Conservation (phyloP, 2,113 vertebrate species). For the Ailuropoda melanoleuca region DNA sequence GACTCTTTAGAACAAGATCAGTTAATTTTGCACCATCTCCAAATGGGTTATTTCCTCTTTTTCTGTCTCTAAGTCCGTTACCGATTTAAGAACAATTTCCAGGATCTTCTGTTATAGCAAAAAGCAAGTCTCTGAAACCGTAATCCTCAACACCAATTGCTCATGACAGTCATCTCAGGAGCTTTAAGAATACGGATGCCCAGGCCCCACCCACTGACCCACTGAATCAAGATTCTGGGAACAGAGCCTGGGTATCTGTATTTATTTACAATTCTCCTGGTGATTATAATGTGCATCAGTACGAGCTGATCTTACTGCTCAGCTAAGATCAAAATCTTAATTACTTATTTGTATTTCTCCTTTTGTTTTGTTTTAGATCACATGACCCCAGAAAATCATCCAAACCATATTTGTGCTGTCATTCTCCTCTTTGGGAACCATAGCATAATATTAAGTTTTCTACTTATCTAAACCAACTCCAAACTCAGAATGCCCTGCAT, state of each 20-base stretch:
- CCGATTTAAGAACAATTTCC: background rate
- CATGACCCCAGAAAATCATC: background rate
- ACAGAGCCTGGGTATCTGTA: background rate
- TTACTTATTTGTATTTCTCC: background rate
- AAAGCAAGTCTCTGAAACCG: conserved; percentile 12
- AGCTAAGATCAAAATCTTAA: background rate
- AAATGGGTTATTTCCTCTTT: background rate
- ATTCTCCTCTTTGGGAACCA: background rate
- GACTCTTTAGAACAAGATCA: background rate
- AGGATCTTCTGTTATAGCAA: background rate
- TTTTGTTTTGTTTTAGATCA: conserved; percentile 13
- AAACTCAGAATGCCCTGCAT: background rate
- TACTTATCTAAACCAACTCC: background rate
- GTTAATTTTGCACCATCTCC: background rate
- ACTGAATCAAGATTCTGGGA: conserved; percentile 6
- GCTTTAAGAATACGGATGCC: background rate
- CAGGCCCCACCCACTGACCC: background rate
- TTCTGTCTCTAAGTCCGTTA: conserved; percentile 25
- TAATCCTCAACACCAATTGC: background rate
- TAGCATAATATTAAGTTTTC: background rate
- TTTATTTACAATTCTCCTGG: background rate
- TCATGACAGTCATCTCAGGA: background rate
- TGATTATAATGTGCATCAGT: background rate
- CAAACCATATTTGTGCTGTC: background rate
- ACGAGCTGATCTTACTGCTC: background rate